These are phyloP conservation scores for Agonopterix heracliana DNA, from an alignment of 2,888 invertebrate species.

Conservation along the genomic window DNA sequence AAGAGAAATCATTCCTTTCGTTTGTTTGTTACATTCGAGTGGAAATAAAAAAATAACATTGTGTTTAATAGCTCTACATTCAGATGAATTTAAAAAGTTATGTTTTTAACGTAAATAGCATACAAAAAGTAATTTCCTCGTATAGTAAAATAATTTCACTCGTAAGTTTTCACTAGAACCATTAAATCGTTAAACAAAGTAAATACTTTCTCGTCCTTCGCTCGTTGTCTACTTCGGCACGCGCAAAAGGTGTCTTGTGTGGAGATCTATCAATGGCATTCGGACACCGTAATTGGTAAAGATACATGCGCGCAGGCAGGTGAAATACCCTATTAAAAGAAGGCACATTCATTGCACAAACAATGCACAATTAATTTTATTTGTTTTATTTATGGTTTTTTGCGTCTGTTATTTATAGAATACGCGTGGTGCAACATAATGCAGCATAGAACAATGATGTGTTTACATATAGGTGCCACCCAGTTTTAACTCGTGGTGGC, in stretches of 20 bases:
- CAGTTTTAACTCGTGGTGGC: too few relatives aligned
- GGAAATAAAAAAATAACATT: too few relatives aligned
- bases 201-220: constrained; percentile 8
- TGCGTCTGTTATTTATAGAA: background rate
- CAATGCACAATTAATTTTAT: background rate
- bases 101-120: too few relatives aligned
- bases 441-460: background rate
- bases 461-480: background rate
- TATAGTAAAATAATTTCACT: too few relatives aligned
- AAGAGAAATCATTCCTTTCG: too few relatives aligned
- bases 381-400: background rate
- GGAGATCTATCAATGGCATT: constrained; percentile 52
- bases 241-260: constrained; percentile 48
- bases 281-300: constrained; percentile 46
- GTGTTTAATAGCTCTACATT: too few relatives aligned
- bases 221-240: constrained; percentile 31
- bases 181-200: background rate
- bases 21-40: too few relatives aligned
- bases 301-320: constrained; percentile 44
- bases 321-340: constrained; percentile 47
- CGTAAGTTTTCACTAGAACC: too few relatives aligned
- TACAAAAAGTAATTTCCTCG: too few relatives aligned
- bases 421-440: background rate
- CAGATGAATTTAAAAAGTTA: too few relatives aligned
- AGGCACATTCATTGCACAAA: background rate